A percentile compares a stretch with the other conserved stretches of the same genome.
These are phyloP conservation scores for Ciconia stormi DNA, from an alignment of 2,113 vertebrate species.

Conservation along the genomic window DNA sequence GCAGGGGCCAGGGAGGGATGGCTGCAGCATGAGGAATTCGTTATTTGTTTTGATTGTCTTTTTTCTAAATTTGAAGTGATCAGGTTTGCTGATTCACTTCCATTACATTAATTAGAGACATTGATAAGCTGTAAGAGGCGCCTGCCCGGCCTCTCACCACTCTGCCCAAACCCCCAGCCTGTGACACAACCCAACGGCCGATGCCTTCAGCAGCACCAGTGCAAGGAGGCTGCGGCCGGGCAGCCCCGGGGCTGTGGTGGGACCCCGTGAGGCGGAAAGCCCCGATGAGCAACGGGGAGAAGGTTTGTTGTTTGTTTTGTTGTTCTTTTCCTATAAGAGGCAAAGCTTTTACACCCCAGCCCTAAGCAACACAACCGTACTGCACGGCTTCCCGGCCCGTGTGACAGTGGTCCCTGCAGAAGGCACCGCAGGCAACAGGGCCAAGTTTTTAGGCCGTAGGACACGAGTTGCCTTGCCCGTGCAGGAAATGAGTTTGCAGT, in stretches of 20 bases:
- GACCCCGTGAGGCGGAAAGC: fast-evolving
- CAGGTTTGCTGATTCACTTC: neutral
- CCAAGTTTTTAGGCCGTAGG: no score
- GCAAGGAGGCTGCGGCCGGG: neutral
- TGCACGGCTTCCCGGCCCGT: fast-evolving
- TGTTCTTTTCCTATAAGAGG: no score
- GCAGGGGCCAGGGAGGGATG: neutral
- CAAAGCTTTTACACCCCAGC: neutral
- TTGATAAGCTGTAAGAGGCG: neutral
- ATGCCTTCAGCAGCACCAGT: fast-evolving
- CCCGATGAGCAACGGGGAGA: neutral
- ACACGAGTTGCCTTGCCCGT: no score
- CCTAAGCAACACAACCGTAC: neutral
- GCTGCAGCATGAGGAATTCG: neutral
- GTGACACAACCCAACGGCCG: neutral
- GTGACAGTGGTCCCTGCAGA: neutral
- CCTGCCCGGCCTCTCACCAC: fast-evolving
- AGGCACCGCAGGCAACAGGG: no score
- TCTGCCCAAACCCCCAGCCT: neutral
- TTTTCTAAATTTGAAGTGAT: no score
- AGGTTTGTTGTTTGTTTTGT: no score
- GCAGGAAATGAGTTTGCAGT: neutral
- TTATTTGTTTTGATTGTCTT: neutral
- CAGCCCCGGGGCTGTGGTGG: neutral
- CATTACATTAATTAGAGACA: neutral